Evolutionary conservation across 2,888 invertebrate genomes (phyloP), one percentile per base, ranked within the genome.

Genomic region (Perizoma affinitatum): DNA sequence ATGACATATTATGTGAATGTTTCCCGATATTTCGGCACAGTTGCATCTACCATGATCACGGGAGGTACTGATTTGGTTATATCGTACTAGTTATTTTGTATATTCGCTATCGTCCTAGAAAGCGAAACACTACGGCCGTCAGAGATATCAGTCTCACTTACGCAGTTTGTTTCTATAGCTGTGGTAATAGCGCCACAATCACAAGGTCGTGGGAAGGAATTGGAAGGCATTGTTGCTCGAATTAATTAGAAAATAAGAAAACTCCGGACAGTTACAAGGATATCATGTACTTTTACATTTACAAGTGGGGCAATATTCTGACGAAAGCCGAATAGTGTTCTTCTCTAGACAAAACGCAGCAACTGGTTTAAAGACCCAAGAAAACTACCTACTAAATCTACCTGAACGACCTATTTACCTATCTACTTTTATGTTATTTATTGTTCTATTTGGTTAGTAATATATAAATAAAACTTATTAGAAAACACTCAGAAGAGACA

Each of bases 161-260:
- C 52, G 48, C 9, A 10, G 35, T 47, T 45, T 2, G 36, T 52
- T 54, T 43, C 59, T 54, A 41, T 45, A 54, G 10, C 41, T 35
- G 56, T 52, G 35, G 34, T 44, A 40, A 36, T 42, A 54, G 8
- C 61, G 50, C 42, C 44, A 48, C 59, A 48, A 35, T 55, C 22
- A 47, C 58, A 52, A 59, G 63, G 55, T 47, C 58, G 58, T 59
- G 63, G 62, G 62, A 63, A 63, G 55, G 33, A 34, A 22, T 10
- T 42, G 42, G 42, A 46, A 38, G 5, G 48, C 11, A 44, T 51
- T 58, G 45, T 46, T 51, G 51, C 52, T 36, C n/a, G 58, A 22
- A 51, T 61, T 58, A 55, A 63, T 59, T 63, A 63, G 63, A 63
- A 59, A 58, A 62, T 46, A 54, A 56, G 54, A 46, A 58, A 63